Conservation (phyloP, 2,797 vertebrate species). For the Brachyalestes nurse region DNA sequence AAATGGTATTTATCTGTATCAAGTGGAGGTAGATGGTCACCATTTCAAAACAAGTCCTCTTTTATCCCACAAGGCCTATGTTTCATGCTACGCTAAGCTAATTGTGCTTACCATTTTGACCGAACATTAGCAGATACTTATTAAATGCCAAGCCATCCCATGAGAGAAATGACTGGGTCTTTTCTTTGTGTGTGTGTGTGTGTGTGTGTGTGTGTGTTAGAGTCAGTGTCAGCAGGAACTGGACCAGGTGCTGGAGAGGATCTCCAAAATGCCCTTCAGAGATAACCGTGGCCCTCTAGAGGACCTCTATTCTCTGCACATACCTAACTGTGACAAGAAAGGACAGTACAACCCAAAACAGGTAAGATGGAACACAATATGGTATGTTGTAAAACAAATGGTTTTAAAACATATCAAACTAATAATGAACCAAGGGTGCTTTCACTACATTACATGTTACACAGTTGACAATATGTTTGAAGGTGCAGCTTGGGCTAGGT, state of each 20-base stretch:
- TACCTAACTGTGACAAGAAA: constrained; percentile 97
- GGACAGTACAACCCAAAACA: constrained; percentile 98
- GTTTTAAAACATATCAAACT: too few species aligned
- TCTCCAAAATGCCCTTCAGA: constrained; percentile 93
- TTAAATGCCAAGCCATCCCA: background rate
- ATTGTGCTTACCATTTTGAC: background rate
- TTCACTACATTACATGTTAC: too few species aligned
- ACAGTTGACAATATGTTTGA: too few species aligned
- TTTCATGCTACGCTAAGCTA: background rate
- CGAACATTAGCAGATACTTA: background rate
- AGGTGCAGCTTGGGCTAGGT: too few species aligned
- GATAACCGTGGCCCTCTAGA: constrained; percentile 94
- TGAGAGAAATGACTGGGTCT: constrained; percentile 20
- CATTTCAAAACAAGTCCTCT: background rate
- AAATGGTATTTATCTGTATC: background rate
- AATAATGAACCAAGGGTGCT: too few species aligned
- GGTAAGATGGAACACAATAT: constrained; percentile 65
- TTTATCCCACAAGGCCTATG: background rate
- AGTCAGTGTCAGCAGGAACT: constrained; percentile 96
- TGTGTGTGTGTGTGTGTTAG: constrained; percentile 65
- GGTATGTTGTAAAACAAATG: too few species aligned
- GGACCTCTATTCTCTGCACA: constrained; percentile 93
- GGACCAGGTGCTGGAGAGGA: constrained; percentile 94
- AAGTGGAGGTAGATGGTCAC: background rate
- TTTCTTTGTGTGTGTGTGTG: constrained; percentile 22